These are phyloP conservation scores for Phodopus roborovskii DNA, from an alignment of 2,113 vertebrate species.

Conservation along the genomic window DNA sequence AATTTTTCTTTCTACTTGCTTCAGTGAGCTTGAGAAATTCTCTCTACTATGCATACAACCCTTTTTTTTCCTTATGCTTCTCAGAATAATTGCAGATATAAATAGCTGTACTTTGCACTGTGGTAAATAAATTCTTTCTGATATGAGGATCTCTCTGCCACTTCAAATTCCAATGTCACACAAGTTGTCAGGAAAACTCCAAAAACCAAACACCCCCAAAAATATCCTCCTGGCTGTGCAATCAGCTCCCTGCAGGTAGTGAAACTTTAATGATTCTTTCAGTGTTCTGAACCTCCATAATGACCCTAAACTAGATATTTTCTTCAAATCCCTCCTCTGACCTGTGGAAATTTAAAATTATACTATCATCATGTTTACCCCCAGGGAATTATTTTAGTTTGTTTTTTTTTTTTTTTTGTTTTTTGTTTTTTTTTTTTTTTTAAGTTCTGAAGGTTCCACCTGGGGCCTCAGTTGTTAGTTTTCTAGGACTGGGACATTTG, in stretches of 20 bases:
- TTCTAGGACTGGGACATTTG: background rate
- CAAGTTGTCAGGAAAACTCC: conserved; percentile 12
- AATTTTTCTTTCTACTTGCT: conserved; percentile 48
- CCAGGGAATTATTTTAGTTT: background rate
- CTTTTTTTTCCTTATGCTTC: conserved; percentile 30
- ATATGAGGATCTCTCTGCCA: background rate
- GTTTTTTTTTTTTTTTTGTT: too few relatives aligned
- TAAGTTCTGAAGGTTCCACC: background rate
- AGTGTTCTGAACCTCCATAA: background rate
- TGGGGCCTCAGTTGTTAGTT: too few relatives aligned
- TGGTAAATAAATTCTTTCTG: background rate
- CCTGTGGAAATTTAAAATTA: background rate
- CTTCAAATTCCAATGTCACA: background rate
- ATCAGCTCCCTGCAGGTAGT: background rate
- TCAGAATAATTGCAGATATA: background rate
- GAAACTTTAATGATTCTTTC: background rate
- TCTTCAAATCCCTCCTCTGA: conserved; percentile 1
- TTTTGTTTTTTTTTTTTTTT: background rate
- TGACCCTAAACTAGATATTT: background rate
- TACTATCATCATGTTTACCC: background rate
- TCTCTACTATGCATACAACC: conserved; percentile 9
- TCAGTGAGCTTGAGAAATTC: conserved; percentile 6
- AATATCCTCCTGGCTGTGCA: background rate
- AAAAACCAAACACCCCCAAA: background rate
- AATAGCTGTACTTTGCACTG: background rate